Percentiles rank a stretch among this genome's conserved stretches.
phyloP scores from a whole-genome alignment of 2,113 vertebrate genomes.

The Desmodus rotundus region DNA sequence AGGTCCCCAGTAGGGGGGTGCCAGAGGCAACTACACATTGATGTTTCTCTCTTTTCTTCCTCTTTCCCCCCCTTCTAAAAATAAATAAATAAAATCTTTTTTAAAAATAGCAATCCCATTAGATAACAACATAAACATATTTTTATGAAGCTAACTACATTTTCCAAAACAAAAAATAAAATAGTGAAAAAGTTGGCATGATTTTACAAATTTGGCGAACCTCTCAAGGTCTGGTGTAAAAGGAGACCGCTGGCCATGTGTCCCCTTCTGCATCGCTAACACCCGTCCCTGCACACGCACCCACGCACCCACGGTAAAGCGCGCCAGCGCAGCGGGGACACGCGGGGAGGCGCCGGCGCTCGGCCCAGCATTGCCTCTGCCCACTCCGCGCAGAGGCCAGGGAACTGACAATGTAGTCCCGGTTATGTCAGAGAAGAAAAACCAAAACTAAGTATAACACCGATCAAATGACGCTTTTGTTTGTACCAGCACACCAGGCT shows the following conservation, averaged over 20 bases:
- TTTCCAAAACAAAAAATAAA: background rate
- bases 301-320: background rate
- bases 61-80: no score
- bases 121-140: background rate
- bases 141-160: background rate
- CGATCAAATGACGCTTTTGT: background rate
- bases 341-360: background rate
- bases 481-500: background rate
- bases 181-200: background rate
- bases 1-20: no score
- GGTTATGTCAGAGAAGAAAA: background rate
- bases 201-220: background rate
- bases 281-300: background rate
- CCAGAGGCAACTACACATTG: no score
- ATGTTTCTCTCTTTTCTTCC: no score
- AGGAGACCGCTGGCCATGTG: background rate
- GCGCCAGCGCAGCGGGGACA: background rate
- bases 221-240: background rate
- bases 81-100: no score
- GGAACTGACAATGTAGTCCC: background rate
- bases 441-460: background rate
- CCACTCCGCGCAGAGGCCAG: background rate
- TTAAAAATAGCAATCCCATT: background rate
- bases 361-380: background rate
- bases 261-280: background rate